phyloP scores from a whole-genome alignment of 2,797 vertebrate genomes.

The Pogonophryne albipinna region DNA sequence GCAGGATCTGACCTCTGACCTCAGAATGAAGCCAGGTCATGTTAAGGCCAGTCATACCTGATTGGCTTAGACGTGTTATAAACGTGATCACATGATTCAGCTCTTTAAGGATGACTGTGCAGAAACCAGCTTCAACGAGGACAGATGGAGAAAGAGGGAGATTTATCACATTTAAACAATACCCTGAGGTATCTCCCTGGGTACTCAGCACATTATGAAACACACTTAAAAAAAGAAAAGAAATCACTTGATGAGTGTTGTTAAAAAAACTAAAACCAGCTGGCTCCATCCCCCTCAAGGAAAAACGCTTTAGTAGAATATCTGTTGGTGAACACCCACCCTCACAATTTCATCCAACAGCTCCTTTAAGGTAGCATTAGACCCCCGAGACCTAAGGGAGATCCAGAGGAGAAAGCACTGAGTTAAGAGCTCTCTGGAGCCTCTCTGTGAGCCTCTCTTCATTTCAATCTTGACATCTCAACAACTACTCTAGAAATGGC shows the following conservation, averaged over 20 bases:
- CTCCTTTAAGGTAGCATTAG: slow-evolving; percentile 30
- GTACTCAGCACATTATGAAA: slow-evolving; percentile 44
- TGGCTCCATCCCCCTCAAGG: slow-evolving; percentile 23
- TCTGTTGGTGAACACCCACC: slow-evolving; percentile 22
- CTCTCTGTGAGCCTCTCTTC: slow-evolving; percentile 33
- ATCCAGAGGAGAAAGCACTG: slow-evolving; percentile 28
- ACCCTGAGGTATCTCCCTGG: slow-evolving; percentile 26
- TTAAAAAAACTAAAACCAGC: slow-evolving; percentile 35
- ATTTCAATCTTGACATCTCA: slow-evolving; percentile 57
- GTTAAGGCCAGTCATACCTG: slow-evolving; percentile 45
- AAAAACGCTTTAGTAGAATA: slow-evolving; percentile 39
- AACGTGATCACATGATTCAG: slow-evolving; percentile 58
- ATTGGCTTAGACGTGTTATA: slow-evolving; percentile 63
- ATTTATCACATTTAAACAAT: slow-evolving; percentile 42
- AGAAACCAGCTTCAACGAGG: slow-evolving; percentile 26
- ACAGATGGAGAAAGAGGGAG: slow-evolving; percentile 36
- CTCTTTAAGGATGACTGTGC: neutral
- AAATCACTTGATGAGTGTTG: slow-evolving; percentile 42
- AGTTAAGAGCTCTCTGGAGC: slow-evolving; percentile 54
- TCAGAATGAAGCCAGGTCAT: slow-evolving; percentile 47
- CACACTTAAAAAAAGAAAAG: slow-evolving; percentile 35
- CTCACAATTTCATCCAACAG: slow-evolving; percentile 13
- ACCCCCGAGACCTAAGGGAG: slow-evolving; percentile 27
- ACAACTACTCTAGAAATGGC: slow-evolving; percentile 45
- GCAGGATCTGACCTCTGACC: slow-evolving; percentile 27